Conservation (phyloP, 53 echinoderm and acorn worm species). For the Luidia sarsii region DNA sequence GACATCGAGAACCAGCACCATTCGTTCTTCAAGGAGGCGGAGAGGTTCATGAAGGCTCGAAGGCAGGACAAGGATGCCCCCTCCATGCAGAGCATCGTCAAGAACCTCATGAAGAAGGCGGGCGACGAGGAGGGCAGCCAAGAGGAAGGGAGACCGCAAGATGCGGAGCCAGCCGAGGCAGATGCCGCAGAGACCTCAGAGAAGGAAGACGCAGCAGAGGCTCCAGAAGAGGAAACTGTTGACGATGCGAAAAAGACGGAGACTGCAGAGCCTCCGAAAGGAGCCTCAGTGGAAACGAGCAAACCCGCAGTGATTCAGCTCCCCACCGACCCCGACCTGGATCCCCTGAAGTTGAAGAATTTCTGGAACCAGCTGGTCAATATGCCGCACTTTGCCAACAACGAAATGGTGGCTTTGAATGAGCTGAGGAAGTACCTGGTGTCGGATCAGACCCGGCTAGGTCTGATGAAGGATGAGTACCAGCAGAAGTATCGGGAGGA, state of each 20-base stretch:
- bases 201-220: background rate
- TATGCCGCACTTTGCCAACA: conserved; percentile 1
- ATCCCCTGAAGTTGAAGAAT: conserved; percentile 3
- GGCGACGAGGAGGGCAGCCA: too few species aligned
- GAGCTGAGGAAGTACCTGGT: conserved; percentile 35
- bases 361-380: conserved; percentile 14
- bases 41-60: conserved; percentile 20
- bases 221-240: background rate
- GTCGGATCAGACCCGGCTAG: conserved; percentile 7
- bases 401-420: background rate
- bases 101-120: conserved; percentile 15
- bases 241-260: background rate
- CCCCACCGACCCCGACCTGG: conserved; percentile 26
- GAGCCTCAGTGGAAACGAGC: too few species aligned
- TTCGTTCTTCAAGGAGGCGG: background rate
- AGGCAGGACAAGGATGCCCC: background rate
- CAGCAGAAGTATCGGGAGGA: conserved; percentile 3
- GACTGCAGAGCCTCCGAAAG: background rate
- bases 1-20: conserved; percentile 13
- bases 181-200: background rate
- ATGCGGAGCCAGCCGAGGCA: background rate
- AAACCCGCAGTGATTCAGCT: background rate
- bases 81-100: conserved; percentile 16
- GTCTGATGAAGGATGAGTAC: conserved; percentile 43
- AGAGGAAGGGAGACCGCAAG: background rate